A percentile compares a stretch with the other conserved stretches of the same genome.
phyloP scores from a whole-genome alignment of 1,140 invertebrate species.

The Mya arenaria region DNA sequence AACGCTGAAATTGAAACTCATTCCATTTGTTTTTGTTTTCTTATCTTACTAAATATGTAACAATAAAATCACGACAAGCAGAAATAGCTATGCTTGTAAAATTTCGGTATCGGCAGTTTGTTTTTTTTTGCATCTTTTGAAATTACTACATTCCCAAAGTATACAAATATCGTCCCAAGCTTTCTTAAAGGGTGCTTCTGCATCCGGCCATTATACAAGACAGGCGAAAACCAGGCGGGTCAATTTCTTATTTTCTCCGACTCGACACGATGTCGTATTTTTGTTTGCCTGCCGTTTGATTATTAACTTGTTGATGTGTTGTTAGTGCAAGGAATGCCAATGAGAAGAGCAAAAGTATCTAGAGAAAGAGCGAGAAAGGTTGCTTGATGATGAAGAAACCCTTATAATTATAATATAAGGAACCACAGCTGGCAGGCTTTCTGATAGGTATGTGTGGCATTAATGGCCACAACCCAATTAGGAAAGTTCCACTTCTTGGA shows the following conservation, averaged over 20 bases:
- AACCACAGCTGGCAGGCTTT: conserved; percentile 71
- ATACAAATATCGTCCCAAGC: too few species aligned
- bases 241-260: not conserved
- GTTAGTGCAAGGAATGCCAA: not conserved
- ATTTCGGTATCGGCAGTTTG: too few species aligned
- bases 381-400: conserved; percentile 66
- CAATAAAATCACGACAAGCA: too few species aligned
- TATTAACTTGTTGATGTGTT: not conserved
- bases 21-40: too few species aligned
- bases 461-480: conserved; percentile 78
- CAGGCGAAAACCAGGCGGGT: too few species aligned
- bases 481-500: conserved; percentile 79
- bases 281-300: too few species aligned
- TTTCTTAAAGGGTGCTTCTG: not conserved
- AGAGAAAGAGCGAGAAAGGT: not conserved
- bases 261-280: too few species aligned
- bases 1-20: too few species aligned
- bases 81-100: too few species aligned
- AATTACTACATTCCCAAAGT: too few species aligned
- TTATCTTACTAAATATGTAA: too few species aligned
- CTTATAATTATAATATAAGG: conserved; percentile 78
- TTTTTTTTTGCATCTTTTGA: too few species aligned
- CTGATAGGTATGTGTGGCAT: conserved; percentile 80
- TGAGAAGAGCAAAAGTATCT: not conserved
- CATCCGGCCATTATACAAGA: not conserved